Evolutionary conservation across 2,888 invertebrate genomes (phyloP).

Genomic region (Rhogogaster chlorosoma): DNA sequence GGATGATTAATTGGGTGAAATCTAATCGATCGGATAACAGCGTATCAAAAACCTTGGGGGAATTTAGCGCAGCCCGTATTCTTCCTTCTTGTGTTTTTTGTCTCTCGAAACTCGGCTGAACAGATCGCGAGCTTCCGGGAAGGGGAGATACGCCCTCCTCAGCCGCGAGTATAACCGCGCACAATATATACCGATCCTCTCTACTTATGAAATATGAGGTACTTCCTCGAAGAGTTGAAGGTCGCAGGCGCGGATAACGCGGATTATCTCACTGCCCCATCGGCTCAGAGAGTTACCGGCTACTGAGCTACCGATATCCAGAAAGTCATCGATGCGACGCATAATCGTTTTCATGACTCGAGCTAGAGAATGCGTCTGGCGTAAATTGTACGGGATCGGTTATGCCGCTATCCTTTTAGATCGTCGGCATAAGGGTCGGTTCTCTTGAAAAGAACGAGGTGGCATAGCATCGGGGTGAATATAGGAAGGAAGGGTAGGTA

Average conservation of each 20-base stretch:
- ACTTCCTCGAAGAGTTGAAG: background rate
- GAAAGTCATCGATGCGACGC: background rate
- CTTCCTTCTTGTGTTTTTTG: background rate
- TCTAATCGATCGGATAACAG: background rate
- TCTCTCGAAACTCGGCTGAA: background rate
- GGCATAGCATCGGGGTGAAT: background rate
- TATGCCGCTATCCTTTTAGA: background rate
- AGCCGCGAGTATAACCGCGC: background rate
- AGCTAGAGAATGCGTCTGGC: background rate
- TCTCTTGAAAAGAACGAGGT: constrained; percentile 15
- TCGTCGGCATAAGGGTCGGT: background rate
- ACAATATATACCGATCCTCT: background rate
- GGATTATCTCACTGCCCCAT: background rate
- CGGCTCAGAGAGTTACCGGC: background rate
- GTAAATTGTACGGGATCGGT: background rate
- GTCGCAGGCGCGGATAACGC: background rate
- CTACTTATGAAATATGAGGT: background rate
- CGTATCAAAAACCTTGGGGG: too few relatives aligned
- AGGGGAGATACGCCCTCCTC: background rate
- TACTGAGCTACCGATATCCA: background rate
- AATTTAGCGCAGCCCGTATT: background rate
- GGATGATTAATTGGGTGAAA: background rate
- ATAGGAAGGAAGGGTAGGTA: background rate
- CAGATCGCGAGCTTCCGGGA: background rate
- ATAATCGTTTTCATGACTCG: background rate